phyloP scores from a whole-genome alignment of 2,888 invertebrate genomes.

The Drosophila falleni region DNA sequence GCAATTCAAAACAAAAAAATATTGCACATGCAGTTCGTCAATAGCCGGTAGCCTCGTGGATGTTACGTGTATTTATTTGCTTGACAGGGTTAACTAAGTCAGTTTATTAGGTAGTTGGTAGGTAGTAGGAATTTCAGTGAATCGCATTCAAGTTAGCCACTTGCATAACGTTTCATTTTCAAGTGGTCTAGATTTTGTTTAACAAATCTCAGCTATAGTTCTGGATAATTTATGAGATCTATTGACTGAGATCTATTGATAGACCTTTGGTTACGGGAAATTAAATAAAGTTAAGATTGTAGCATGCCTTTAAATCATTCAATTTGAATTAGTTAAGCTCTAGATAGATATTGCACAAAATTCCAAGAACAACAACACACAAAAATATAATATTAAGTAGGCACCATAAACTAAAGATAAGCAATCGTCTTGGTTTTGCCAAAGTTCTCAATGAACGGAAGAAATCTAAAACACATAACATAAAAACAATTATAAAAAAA shows the following conservation, averaged over 20 bases:
- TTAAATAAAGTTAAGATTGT: conserved; percentile 18
- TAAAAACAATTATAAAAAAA: conserved; percentile 12
- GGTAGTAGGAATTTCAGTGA: too few species aligned
- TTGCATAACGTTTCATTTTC: background rate
- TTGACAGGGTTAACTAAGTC: conserved; percentile 33
- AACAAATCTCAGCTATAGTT: conserved; percentile 41
- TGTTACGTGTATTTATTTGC: conserved; percentile 9
- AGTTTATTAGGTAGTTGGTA: conserved; percentile 5
- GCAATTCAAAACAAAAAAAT: conserved; percentile 27
- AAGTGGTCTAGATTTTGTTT: background rate
- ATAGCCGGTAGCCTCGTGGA: conserved; percentile 30
- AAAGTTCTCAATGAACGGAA: conserved; percentile 45
- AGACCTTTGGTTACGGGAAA: conserved; percentile 1
- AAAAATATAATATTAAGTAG: conserved; percentile 1
- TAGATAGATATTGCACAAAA: background rate
- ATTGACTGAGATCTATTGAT: background rate
- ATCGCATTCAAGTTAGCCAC: background rate
- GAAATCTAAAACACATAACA: conserved; percentile 36
- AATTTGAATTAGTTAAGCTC: conserved; percentile 14
- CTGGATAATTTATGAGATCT: conserved; percentile 30
- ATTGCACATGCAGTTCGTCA: conserved; percentile 39
- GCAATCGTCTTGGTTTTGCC: conserved; percentile 37
- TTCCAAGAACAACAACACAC: conserved; percentile 28
- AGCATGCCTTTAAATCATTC: conserved; percentile 34
- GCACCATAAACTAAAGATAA: conserved; percentile 51